phyloP scores from a whole-genome alignment of 2,113 vertebrate genomes.

The Dicaeum eximium region DNA sequence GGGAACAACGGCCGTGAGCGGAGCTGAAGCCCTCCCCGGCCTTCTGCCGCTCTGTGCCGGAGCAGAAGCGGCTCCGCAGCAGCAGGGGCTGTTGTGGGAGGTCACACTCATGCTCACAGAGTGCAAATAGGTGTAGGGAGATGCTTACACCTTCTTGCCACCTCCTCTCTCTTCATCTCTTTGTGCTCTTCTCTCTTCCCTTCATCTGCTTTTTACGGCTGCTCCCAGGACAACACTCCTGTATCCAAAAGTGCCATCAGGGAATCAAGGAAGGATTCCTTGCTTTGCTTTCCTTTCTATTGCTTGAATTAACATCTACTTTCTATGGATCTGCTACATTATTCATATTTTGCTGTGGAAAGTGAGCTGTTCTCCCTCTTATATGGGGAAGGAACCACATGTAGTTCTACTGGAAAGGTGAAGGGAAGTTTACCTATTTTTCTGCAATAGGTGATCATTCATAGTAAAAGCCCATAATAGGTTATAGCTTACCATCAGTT shows the following conservation, averaged over 20 bases:
- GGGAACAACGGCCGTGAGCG: not conserved
- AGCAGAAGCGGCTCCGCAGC: not conserved
- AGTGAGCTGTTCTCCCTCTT: not conserved
- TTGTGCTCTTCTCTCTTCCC: too few species aligned
- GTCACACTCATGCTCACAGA: rapidly evolving
- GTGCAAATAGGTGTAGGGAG: rapidly evolving
- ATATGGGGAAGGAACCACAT: rapidly evolving
- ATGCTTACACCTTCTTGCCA: not conserved
- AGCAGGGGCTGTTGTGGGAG: not conserved
- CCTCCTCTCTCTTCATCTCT: not conserved
- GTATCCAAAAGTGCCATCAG: not conserved
- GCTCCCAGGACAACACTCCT: not conserved
- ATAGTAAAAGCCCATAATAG: not conserved
- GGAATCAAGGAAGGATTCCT: not conserved
- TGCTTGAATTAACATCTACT: not conserved
- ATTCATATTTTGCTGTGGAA: not conserved
- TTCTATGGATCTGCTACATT: not conserved
- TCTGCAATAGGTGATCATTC: not conserved
- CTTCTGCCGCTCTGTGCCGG: not conserved
- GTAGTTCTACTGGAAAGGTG: not conserved
- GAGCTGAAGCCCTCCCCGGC: not conserved
- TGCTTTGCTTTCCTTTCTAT: not conserved
- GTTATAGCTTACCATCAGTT: not conserved
- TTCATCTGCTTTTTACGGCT: not conserved
- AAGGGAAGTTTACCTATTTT: not conserved